Percentiles rank a stretch among this genome's conserved stretches.
phyloP scores from a whole-genome alignment of 2,888 invertebrate genomes.

The Neuroscelio doddi region DNA sequence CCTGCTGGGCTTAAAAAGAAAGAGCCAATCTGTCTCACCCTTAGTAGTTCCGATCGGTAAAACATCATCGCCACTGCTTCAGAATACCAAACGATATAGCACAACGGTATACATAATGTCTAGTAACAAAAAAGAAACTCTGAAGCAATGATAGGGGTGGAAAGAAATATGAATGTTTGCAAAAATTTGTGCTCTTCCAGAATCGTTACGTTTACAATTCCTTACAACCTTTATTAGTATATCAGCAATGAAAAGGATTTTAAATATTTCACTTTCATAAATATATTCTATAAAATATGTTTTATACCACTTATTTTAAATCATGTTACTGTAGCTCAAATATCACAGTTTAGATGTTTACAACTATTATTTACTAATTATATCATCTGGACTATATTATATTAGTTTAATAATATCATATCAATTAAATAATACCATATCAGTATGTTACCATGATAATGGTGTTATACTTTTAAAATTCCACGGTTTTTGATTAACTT shows the following conservation, averaged over 20 bases:
- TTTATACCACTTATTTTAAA: too few relatives aligned
- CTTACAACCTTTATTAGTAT: not conserved
- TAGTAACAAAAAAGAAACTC: conserved; percentile 26
- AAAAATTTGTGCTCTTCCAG: conserved; percentile 7
- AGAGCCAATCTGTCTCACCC: conserved; percentile 43
- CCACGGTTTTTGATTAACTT: too few relatives aligned
- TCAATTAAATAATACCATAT: too few relatives aligned
- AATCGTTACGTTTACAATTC: conserved; percentile 10
- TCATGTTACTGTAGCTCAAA: too few relatives aligned
- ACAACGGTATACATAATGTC: conserved; percentile 36
- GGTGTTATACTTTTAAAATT: too few relatives aligned
- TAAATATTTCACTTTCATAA: too few relatives aligned
- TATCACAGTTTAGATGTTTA: too few relatives aligned
- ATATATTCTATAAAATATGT: too few relatives aligned
- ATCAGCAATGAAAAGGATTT: not conserved
- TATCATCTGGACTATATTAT: too few relatives aligned
- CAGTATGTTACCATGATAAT: too few relatives aligned
- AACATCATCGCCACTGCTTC: conserved; percentile 62
- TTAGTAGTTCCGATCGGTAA: conserved; percentile 56
- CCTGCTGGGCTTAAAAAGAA: conserved; percentile 56
- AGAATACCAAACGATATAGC: conserved; percentile 64
- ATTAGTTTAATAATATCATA: too few relatives aligned
- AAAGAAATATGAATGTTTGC: conserved; percentile 17
- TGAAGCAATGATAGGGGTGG: conserved; percentile 7
- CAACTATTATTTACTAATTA: too few relatives aligned